These are phyloP conservation scores for Drosophila ustulata DNA, from an alignment of 2,888 invertebrate species.

Conservation along the genomic window DNA sequence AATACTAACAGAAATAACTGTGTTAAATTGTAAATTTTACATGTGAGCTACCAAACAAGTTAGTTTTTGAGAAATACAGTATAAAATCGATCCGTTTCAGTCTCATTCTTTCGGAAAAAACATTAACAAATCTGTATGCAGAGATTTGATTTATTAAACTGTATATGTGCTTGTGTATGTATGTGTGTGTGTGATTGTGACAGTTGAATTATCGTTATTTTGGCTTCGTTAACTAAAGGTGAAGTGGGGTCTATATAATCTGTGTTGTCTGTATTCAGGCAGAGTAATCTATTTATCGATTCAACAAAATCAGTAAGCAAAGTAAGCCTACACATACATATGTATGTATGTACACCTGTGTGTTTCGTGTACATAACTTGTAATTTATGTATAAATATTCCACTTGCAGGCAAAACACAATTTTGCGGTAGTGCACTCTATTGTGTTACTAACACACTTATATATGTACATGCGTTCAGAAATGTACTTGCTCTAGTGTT, in stretches of 20 bases:
- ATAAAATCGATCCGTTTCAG: not conserved
- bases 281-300: conserved; percentile 10
- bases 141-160: conserved; percentile 8
- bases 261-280: conserved; percentile 1
- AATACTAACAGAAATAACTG: conserved; percentile 2
- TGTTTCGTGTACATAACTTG: not conserved
- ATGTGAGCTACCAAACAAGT: not conserved
- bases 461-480: not conserved
- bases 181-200: not conserved
- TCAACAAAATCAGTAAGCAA: conserved; percentile 8
- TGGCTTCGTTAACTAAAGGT: not conserved
- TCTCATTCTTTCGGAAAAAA: not conserved
- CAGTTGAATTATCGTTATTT: conserved; percentile 22
- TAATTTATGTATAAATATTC: conserved; percentile 3
- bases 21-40: not conserved
- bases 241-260: not conserved
- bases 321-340: not conserved
- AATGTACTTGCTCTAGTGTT: not conserved
- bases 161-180: conserved; percentile 1
- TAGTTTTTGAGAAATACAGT: not conserved
- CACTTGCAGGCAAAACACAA: not conserved
- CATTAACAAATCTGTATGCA: conserved; percentile 4
- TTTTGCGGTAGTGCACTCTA: not conserved
- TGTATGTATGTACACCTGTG: not conserved
- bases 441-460: not conserved